Conservation (phyloP, 2,113 vertebrate genomes). For the Deroptyus accipitrinus region DNA sequence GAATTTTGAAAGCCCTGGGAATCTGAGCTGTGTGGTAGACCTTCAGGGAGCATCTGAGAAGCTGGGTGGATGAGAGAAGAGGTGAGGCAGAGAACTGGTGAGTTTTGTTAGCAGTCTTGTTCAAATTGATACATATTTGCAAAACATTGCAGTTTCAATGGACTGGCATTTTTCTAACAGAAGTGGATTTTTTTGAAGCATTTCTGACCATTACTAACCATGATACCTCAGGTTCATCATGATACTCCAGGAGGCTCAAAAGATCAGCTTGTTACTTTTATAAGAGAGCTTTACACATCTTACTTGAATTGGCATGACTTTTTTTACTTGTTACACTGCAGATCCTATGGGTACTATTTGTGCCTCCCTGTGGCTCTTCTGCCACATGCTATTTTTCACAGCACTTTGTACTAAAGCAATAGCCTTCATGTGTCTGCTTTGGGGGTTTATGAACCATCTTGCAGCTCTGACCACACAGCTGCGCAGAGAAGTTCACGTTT, state of each 20-base stretch:
- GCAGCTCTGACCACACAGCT: background rate
- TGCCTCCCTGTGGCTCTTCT: background rate
- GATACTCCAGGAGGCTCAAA: background rate
- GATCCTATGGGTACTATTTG: background rate
- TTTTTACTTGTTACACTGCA: background rate
- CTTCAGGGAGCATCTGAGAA: background rate
- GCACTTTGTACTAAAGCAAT: background rate
- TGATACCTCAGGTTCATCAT: background rate
- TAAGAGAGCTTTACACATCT: background rate
- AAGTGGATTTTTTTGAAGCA: background rate
- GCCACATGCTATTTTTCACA: background rate
- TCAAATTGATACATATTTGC: background rate
- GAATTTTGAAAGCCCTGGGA: background rate
- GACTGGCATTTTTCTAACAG: background rate
- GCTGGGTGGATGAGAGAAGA: background rate
- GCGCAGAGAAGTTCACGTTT: background rate
- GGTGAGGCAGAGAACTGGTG: background rate
- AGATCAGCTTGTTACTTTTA: background rate
- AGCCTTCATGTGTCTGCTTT: background rate
- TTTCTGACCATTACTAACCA: background rate
- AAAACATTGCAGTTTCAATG: background rate
- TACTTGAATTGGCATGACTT: background rate
- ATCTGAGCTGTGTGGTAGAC: background rate
- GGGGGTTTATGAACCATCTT: background rate
- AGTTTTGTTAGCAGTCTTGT: background rate